Percentiles rank a stretch among this genome's conserved stretches.
These are phyloP conservation scores for Alfaro cultratus DNA, from an alignment of 2,797 vertebrate genomes.

Conservation along the genomic window DNA sequence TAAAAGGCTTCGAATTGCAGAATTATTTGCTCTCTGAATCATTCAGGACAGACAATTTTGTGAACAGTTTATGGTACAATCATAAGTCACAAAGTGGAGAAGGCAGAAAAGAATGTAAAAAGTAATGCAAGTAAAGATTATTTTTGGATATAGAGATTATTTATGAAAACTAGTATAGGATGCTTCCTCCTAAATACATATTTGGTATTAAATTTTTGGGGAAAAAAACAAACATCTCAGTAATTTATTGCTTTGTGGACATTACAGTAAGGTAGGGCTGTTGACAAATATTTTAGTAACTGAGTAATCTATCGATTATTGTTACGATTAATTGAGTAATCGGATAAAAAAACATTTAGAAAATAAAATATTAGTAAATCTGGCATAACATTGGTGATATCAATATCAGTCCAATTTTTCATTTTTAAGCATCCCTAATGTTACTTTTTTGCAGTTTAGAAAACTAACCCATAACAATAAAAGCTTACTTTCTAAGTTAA, in stretches of 20 bases:
- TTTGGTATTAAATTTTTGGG: neutral
- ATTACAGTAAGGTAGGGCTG: neutral
- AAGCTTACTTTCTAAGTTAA: too few relatives aligned
- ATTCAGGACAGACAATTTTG: constrained; percentile 11
- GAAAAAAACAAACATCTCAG: neutral
- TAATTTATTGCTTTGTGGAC: neutral
- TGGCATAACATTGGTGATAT: too few relatives aligned
- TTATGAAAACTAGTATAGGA: neutral
- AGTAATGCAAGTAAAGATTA: neutral
- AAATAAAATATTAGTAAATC: too few relatives aligned
- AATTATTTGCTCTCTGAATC: constrained; percentile 15
- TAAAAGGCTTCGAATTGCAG: constrained; percentile 24
- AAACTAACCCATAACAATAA: too few relatives aligned
- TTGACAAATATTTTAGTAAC: too few relatives aligned
- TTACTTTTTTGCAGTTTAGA: too few relatives aligned
- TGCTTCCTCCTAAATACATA: neutral
- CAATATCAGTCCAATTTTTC: too few relatives aligned
- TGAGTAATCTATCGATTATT: too few relatives aligned
- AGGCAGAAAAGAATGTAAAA: neutral
- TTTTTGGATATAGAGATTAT: neutral
- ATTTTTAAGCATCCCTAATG: too few relatives aligned
- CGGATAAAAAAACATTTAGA: too few relatives aligned
- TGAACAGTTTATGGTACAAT: neutral
- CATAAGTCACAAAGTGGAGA: neutral
- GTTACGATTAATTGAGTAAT: too few relatives aligned